A percentile compares a stretch with the other conserved stretches of the same genome.
Evolutionary conservation across 2,797 vertebrate genomes (phyloP).

Genomic region (Florisuga fusca): DNA sequence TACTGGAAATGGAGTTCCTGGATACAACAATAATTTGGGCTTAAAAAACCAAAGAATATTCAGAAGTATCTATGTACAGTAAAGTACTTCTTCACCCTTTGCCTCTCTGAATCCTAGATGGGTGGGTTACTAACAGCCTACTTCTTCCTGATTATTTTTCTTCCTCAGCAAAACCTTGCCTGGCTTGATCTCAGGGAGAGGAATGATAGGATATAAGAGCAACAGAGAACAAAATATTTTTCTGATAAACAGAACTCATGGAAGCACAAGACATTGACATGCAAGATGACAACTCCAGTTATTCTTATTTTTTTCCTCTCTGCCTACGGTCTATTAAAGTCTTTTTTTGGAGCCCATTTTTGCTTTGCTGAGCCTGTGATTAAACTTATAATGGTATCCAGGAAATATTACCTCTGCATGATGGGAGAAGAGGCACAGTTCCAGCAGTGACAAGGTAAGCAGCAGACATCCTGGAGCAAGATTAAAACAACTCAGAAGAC

Average conservation of each 20-base stretch:
- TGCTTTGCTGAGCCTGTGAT: neutral
- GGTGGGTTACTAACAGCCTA: neutral
- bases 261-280: neutral
- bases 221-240: neutral
- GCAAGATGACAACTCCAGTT: neutral
- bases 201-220: neutral
- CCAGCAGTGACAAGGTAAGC: neutral
- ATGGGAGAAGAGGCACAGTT: neutral
- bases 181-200: neutral
- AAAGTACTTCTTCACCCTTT: neutral
- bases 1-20: neutral
- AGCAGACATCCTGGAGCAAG: neutral
- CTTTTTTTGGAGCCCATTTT: neutral
- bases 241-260: accelerated
- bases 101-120: neutral
- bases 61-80: neutral
- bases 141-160: neutral
- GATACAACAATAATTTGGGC: neutral
- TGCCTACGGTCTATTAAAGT: neutral
- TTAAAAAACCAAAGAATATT: neutral
- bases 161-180: neutral
- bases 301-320: no score
- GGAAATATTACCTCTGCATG: neutral
- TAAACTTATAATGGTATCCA: neutral
- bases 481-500: neutral